These are phyloP conservation scores for Tiaroga cobitis DNA, from an alignment of 2,797 vertebrate genomes.

Conservation along the genomic window DNA sequence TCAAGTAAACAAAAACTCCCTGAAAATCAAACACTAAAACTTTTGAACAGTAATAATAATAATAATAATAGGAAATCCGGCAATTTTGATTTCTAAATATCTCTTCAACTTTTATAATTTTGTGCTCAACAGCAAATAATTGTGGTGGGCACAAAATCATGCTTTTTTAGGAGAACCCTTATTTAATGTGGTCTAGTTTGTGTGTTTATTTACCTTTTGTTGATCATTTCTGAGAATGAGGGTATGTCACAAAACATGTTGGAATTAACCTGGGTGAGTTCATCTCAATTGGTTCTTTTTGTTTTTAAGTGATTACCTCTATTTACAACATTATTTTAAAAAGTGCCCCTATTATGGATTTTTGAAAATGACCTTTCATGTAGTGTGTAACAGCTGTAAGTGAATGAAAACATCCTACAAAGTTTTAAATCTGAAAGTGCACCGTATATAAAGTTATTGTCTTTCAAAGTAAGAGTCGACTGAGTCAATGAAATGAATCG, in stretches of 20 bases:
- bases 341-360: no score
- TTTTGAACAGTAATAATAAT: neutral
- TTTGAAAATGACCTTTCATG: no score
- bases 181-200: neutral
- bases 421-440: no score
- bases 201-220: neutral
- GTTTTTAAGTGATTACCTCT: neutral
- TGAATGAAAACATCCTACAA: no score
- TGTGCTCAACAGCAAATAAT: neutral
- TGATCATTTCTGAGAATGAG: neutral
- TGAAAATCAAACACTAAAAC: neutral
- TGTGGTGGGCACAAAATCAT: neutral
- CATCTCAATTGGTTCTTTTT: neutral
- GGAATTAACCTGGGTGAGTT: neutral
- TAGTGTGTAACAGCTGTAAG: no score
- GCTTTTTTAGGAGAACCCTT: neutral
- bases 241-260: neutral
- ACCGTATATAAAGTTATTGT: no score
- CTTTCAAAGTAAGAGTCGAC: no score
- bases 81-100: neutral
- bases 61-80: no score
- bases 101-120: neutral
- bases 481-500: no score
- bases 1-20: neutral
- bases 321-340: neutral